Conservation (phyloP, 1,140 invertebrate genomes). For the Hylaeus anthracinus region DNA sequence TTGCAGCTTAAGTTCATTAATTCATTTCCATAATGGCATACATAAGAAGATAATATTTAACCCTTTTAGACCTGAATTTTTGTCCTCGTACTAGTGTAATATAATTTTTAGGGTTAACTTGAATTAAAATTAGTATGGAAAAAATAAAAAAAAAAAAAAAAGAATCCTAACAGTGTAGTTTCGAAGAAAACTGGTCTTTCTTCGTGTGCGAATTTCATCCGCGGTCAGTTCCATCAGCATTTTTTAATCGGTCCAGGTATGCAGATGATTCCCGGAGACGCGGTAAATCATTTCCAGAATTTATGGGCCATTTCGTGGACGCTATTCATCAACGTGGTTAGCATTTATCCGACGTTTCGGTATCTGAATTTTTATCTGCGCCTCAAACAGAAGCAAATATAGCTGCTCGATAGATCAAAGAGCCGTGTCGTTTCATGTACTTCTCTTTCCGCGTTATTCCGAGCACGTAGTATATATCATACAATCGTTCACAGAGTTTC, state of each 20-base stretch:
- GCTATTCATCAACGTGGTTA: slow-evolving; percentile 28
- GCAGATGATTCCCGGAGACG: not conserved
- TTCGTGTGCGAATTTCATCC: no score
- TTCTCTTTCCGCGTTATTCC: not conserved
- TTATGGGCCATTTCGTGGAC: slow-evolving; percentile 28
- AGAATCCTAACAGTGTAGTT: no score
- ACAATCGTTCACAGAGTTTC: not conserved
- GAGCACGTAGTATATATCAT: slow-evolving; percentile 28
- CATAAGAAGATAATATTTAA: no score
- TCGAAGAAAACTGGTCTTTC: not conserved
- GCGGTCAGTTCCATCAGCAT: not conserved
- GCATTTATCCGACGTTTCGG: slow-evolving; percentile 35
- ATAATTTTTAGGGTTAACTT: no score
- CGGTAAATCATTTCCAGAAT: slow-evolving; percentile 23
- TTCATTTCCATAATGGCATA: no score
- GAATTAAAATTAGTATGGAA: no score
- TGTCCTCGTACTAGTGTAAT: no score
- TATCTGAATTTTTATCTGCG: slow-evolving; percentile 39
- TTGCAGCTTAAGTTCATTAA: no score
- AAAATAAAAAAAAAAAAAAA: no score
- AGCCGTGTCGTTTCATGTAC: not conserved
- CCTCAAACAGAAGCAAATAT: slow-evolving; percentile 31
- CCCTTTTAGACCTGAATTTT: no score
- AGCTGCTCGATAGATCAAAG: slow-evolving; percentile 23
- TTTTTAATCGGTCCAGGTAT: not conserved